Conservation (phyloP, 2,888 invertebrate species). For the Phalera bucephala region DNA sequence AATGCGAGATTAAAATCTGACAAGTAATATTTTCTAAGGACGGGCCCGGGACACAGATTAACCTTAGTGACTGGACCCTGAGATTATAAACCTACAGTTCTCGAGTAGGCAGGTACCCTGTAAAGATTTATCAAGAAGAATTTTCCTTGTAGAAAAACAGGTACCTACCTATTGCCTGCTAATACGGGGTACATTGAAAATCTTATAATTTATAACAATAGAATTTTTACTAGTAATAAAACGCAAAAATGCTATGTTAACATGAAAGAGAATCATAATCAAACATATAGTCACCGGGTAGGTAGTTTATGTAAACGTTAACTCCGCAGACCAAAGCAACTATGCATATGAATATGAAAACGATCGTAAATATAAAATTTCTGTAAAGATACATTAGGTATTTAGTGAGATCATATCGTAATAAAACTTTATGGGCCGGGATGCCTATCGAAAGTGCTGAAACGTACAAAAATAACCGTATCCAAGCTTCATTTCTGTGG, state of each 20-base stretch:
- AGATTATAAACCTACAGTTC: too few species aligned
- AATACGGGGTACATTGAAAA: too few species aligned
- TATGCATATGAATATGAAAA: slow-evolving; percentile 19
- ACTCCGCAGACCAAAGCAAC: too few species aligned
- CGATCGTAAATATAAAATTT: slow-evolving; percentile 25
- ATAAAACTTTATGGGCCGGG: slow-evolving; percentile 65
- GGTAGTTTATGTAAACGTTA: too few species aligned
- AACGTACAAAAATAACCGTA: slow-evolving; percentile 54
- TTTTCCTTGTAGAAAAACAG: too few species aligned
- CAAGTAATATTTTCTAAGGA: too few species aligned
- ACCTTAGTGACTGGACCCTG: too few species aligned
- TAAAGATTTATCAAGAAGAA: too few species aligned
- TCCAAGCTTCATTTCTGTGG: slow-evolving; percentile 29
- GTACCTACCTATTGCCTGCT: not conserved
- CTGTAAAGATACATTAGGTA: slow-evolving; percentile 30
- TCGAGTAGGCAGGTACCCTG: too few species aligned
- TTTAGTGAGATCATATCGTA: slow-evolving; percentile 54
- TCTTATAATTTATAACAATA: slow-evolving; percentile 3
- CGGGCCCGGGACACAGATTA: too few species aligned
- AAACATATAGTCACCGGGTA: slow-evolving; percentile 4
- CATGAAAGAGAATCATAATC: slow-evolving; percentile 20
- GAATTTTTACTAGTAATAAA: slow-evolving; percentile 12
- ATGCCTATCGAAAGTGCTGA: slow-evolving; percentile 53
- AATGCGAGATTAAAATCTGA: too few species aligned
- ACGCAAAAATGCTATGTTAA: slow-evolving; percentile 4